These are phyloP conservation scores for Rhyacichthys aspro DNA, from an alignment of 2,797 vertebrate genomes.

Conservation along the genomic window DNA sequence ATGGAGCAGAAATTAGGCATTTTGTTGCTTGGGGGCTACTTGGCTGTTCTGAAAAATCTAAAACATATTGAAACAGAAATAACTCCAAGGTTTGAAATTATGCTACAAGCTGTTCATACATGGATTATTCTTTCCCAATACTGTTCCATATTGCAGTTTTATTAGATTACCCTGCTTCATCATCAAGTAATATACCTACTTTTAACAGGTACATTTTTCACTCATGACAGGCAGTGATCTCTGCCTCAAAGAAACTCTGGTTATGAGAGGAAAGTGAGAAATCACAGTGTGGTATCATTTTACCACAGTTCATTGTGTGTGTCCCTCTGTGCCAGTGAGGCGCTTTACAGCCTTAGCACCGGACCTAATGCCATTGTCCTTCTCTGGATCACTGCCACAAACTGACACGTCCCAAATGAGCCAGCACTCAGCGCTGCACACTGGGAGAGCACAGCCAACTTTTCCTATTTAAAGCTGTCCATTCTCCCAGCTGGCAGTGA, in stretches of 20 bases:
- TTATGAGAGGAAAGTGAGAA: slow-evolving; percentile 17
- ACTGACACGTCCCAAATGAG: slow-evolving; percentile 33
- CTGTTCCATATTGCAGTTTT: no score
- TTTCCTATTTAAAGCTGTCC: slow-evolving; percentile 30
- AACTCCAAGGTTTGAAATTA: no score
- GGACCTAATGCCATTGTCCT: slow-evolving; percentile 30
- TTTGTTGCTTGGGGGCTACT: no score
- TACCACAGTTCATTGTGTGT: slow-evolving; percentile 1
- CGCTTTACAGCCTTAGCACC: slow-evolving; percentile 12
- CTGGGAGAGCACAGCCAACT: slow-evolving; percentile 19
- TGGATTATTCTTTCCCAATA: no score
- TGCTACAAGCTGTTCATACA: no score
- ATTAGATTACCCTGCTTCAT: no score
- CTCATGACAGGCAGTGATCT: not conserved
- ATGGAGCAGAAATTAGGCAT: no score
- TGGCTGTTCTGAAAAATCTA: no score
- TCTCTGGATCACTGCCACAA: slow-evolving; percentile 48
- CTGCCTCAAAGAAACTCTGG: not conserved
- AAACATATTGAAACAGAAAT: no score
- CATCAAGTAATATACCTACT: no score
- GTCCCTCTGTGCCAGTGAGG: slow-evolving; percentile 21
- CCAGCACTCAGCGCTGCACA: slow-evolving; percentile 9
- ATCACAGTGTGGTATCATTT: not conserved
- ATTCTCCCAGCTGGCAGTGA: slow-evolving; percentile 31
- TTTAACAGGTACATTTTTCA: no score